Base-by-base conservation (phyloP, 1,140 invertebrate species). In the Pseudomyrmex gracilis region DNA sequence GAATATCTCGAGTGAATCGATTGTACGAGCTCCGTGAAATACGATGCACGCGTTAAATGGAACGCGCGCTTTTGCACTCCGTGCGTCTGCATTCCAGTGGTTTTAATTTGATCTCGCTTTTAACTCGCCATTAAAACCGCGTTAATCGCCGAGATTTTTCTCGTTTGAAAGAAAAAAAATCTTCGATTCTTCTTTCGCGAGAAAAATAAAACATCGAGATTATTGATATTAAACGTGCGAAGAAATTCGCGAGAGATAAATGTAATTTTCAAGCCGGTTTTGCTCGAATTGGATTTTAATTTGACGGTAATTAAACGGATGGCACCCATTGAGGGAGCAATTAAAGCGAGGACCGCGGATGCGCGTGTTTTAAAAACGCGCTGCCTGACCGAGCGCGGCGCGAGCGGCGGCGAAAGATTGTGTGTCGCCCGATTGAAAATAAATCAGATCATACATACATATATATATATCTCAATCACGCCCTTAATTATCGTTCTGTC, bases 391-490 rank as follows among this genome's bases (percentile, higher is more conserved):
- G 34, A 34, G 34, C 34, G 34, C 3, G 24, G 24, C 24, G 24
- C 24, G 24, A 34, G 24, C 24, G 2, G 2, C 24, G 24, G 24
- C 34, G 34, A 5, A 34, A 5, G 34, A 34, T 34, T 34, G n/a
- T 20, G 53, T 45, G 61, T 77, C 74, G 74, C 2, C 3, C 49
- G 74, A 80, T 80, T 58, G 66, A 80, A 80, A 80, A 49, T 71
- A 80, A 80, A 80, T 80, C 53, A 71, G 20, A 2, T 43, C 15
- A n/a, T n/a, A n/a, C n/a, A n/a, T n/a, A n/a, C n/a, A n/a, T n/a
- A n/a, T n/a, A n/a, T n/a, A n/a, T 24, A 47, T 68, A 24, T 80
- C 76, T 80, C 76, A 80, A 80, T 80, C 76, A 49, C 12, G 43
- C 53, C 66, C 66, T 80, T 80, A 80, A 80, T 80, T 71, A 80